Evolutionary conservation across 2,797 vertebrate genomes (phyloP).

Genomic region (Chromobotia macracanthus): DNA sequence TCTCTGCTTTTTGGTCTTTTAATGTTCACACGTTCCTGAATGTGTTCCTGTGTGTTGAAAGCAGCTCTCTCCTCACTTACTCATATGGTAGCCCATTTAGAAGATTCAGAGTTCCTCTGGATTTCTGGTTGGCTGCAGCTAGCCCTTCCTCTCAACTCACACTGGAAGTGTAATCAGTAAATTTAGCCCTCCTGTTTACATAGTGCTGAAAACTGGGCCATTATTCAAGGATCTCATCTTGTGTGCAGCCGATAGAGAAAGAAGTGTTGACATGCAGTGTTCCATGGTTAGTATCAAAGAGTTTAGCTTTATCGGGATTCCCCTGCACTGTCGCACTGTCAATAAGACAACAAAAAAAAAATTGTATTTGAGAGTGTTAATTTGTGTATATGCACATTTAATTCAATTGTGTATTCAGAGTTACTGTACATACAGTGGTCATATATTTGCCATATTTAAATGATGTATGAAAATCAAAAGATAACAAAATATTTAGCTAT

Average conservation of each 20-base stretch:
- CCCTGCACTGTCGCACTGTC: slow-evolving; percentile 45
- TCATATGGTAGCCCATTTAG: slow-evolving; percentile 71
- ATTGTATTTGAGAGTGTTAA: background rate
- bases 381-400: background rate
- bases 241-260: slow-evolving; percentile 50
- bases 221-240: slow-evolving; percentile 65
- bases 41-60: slow-evolving; percentile 59
- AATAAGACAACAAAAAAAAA: background rate
- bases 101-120: slow-evolving; percentile 57
- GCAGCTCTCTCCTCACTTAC: slow-evolving; percentile 78
- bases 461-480: too few species aligned
- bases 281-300: slow-evolving; percentile 42
- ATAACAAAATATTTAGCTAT: too few species aligned
- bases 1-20: slow-evolving; percentile 59
- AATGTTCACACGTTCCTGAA: slow-evolving; percentile 67
- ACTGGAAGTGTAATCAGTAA: slow-evolving; percentile 79
- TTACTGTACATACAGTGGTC: too few species aligned
- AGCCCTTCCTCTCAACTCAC: slow-evolving; percentile 66
- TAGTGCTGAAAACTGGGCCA: slow-evolving; percentile 73
- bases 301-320: slow-evolving; percentile 60
- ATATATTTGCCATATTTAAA: too few species aligned
- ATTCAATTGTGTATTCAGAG: too few species aligned
- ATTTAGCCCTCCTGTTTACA: slow-evolving; percentile 77
- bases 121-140: slow-evolving; percentile 71
- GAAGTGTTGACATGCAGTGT: slow-evolving; percentile 54